phyloP scores from a whole-genome alignment of 53 echinoderm and acorn worm species.

The Arbacia lixula region DNA sequence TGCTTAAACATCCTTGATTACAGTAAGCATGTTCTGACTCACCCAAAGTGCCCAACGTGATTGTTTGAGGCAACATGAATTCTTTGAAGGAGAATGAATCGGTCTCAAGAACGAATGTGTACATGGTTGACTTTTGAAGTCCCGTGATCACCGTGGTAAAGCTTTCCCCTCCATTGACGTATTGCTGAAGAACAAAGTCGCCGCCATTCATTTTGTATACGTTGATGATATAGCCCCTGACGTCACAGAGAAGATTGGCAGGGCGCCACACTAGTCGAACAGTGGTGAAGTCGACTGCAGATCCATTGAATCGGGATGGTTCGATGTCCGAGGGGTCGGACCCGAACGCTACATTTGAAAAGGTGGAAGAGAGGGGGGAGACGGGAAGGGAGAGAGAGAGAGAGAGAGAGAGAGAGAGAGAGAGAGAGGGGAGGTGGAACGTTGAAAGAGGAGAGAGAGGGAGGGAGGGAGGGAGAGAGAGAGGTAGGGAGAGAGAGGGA shows the following conservation, averaged over 20 bases:
- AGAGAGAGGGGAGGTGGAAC: too few species aligned
- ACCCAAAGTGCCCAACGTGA: too few species aligned
- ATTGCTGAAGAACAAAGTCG: neutral
- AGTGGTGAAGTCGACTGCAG: conserved; percentile 53
- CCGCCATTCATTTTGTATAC: conserved; percentile 36
- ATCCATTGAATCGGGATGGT: conserved; percentile 59
- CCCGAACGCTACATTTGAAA: neutral
- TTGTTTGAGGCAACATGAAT: too few species aligned
- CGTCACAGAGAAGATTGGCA: conserved; percentile 65
- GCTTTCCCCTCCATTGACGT: conserved; percentile 69
- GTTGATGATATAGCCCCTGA: conserved; percentile 73
- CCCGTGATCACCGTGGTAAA: conserved; percentile 32
- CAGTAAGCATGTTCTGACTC: too few species aligned
- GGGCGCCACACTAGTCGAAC: conserved; percentile 69
- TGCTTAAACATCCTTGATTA: too few species aligned
- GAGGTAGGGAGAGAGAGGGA: too few species aligned
- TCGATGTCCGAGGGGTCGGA: conserved; percentile 58
- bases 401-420: too few species aligned
- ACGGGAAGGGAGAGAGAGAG: too few species aligned
- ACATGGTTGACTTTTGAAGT: conserved; percentile 50
- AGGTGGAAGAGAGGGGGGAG: too few species aligned
- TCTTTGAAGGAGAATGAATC: conserved; percentile 10
- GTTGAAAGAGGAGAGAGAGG: too few species aligned
- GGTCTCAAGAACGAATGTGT: conserved; percentile 7
- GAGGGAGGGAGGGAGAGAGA: too few species aligned